Base-by-base conservation (phyloP, 2,888 invertebrate genomes). In the Leucozona laternaria region DNA sequence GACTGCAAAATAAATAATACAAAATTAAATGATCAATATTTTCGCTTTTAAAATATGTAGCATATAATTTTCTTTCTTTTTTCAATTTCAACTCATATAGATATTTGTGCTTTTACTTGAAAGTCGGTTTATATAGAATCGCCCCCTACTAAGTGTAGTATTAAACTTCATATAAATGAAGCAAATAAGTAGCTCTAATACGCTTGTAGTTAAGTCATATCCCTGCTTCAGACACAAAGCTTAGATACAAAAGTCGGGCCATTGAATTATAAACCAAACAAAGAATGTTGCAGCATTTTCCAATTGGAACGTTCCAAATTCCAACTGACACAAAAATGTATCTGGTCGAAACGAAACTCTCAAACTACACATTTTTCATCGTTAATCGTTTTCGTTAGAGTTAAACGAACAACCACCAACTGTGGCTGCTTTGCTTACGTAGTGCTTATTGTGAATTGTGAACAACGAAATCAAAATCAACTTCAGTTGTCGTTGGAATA, bases 401-500 rank as follows among this genome's bases (percentile, higher is more conserved):
- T 78, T 48, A 73, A 70, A 57, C 82, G 79, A 86, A 75, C 86
- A 86, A 86, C 82, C 86, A 78, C 82, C 73, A 71, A 82, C 73
- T 78, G 77, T 82, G 86, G 78, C 64, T 79, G 82, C 53, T 53
- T 11, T 4, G 8, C 20, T 37, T 50, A n/a, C n/a, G n/a, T n/a
- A 25, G 50, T 25, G 45, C 71, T 28, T 40, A 43, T 86, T 17
- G 78, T 75, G 57, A 75, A 43, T 86, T 17, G 78, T 75, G 57
- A 75, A 79, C 57, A 75, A 66, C 64, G 58, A 43, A 66, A 48
- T 82, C 75, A 79, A 43, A 66, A 48, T 82, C 75, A 79, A 60
- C 77, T 82, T 86, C 79, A 86, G 86, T 86, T 82, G 79, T 71
- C 73, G 75, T 82, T 79, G 79, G 66, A 82, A 76, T 75, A 79